Percentiles rank a stretch among this genome's conserved stretches.
These are phyloP conservation scores for Pseudochirops cupreus DNA, from an alignment of 2,797 vertebrate species.

Conservation along the genomic window DNA sequence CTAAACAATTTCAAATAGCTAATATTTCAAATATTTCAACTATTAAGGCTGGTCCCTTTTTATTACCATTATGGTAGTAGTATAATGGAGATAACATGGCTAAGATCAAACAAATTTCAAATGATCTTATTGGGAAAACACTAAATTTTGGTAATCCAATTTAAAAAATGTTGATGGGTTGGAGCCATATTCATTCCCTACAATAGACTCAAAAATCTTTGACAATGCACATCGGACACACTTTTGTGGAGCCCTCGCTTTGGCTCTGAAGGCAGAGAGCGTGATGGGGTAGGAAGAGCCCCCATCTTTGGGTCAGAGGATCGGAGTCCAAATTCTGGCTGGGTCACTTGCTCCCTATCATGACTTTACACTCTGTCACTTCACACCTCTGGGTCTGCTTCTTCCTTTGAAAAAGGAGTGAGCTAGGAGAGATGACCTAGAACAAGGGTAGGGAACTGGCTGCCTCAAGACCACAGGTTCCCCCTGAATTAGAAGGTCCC, in stretches of 20 bases:
- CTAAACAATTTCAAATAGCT: conserved; percentile 35
- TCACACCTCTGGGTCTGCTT: neutral
- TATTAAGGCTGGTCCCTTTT: neutral
- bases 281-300: neutral
- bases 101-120: neutral
- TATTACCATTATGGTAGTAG: neutral
- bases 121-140: neutral
- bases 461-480: too few species aligned
- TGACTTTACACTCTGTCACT: neutral
- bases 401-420: neutral
- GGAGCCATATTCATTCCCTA: neutral
- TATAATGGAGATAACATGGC: neutral
- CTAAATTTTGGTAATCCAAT: neutral
- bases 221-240: neutral
- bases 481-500: neutral
- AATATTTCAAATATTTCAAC: neutral
- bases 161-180: neutral
- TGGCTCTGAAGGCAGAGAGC: neutral
- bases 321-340: neutral
- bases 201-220: neutral
- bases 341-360: too few species aligned
- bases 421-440: too few species aligned
- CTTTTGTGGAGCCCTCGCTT: neutral
- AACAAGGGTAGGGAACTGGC: too few species aligned
- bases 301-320: too few species aligned